Evolutionary conservation across 2,888 invertebrate genomes (phyloP), one percentile per base, ranked within the genome.

Genomic region (Athalia cordata): DNA sequence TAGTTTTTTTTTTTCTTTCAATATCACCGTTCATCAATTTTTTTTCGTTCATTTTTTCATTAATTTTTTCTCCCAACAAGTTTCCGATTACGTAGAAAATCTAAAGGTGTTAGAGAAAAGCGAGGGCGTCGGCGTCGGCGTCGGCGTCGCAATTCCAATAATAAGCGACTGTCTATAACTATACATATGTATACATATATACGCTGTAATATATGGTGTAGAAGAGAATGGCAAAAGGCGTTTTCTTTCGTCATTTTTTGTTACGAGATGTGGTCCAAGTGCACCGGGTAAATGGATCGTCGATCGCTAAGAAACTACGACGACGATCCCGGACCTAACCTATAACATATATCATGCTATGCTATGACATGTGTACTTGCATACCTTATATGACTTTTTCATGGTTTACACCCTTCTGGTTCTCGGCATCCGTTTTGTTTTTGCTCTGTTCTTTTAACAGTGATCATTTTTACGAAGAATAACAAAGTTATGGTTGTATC

Each of bases 201-300:
- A n/a, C 55, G 55, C 29, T 29, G 29, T 29, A 1, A 29, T 29
- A 29, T 29, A 29, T 2, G 29, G 29, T 29, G 29, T 2, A 29
- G 29, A n/a, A 49, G 29, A 52, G 52, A 11, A 68, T 50, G 29
- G 68, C 68, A 50, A 43, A 55, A 29, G 47, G 62, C 75, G 75
- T 75, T 62, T 61, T 47, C 45, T 47, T 45, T 62, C 62, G 15
- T n/a, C 11, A 29, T 29, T 29, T 29, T 29, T 29, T 29, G 0
- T 29, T 2, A 8, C 11, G 81, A 43, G 11, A 75, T 62, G 81
- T 85, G 84, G 86, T 84, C 85, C 87, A 87, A 88, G 87, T 89
- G 87, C 87, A 89, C 83, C 86, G 86, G 87, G 88, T 87, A 89
- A 89, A 87, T 88, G 85, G 89, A 89, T 89, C 88, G 84, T 74